Evolutionary conservation across 2,888 invertebrate genomes (phyloP).

Genomic region (Tachina grossa): DNA sequence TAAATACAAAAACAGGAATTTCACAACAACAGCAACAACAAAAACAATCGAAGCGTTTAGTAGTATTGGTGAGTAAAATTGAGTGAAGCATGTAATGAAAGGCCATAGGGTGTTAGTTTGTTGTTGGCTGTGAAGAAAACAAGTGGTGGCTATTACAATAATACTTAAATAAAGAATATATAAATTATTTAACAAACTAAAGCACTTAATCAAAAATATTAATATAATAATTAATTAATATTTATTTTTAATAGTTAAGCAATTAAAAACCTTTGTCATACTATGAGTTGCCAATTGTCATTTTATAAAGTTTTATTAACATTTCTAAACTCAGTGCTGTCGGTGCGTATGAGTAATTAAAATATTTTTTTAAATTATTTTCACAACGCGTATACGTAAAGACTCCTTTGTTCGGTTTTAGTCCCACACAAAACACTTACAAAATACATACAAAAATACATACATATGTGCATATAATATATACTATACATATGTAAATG

Average conservation of each 20-base stretch:
- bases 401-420: not conserved
- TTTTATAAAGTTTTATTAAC: constrained; percentile 77
- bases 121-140: constrained; percentile 69
- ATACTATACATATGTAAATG: not conserved
- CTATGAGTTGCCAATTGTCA: constrained; percentile 77
- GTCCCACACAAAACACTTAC: not conserved
- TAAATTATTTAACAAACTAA: not conserved
- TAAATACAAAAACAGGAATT: constrained; percentile 38
- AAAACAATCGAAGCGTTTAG: not conserved
- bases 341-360: constrained; percentile 78
- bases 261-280: constrained; percentile 21
- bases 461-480: too few species aligned
- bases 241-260: not conserved
- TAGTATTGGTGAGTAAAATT: constrained; percentile 26
- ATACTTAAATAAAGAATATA: constrained; percentile 5
- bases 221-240: too few species aligned
- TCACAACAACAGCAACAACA: constrained; percentile 4
- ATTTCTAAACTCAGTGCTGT: constrained; percentile 77
- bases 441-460: too few species aligned
- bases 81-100: constrained; percentile 6
- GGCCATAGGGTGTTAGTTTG: constrained; percentile 60
- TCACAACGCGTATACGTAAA: constrained; percentile 30
- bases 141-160: constrained; percentile 55
- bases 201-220: not conserved
- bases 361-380: not conserved